phyloP scores from a whole-genome alignment of 2,888 invertebrate genomes.

The Baccha elongata region DNA sequence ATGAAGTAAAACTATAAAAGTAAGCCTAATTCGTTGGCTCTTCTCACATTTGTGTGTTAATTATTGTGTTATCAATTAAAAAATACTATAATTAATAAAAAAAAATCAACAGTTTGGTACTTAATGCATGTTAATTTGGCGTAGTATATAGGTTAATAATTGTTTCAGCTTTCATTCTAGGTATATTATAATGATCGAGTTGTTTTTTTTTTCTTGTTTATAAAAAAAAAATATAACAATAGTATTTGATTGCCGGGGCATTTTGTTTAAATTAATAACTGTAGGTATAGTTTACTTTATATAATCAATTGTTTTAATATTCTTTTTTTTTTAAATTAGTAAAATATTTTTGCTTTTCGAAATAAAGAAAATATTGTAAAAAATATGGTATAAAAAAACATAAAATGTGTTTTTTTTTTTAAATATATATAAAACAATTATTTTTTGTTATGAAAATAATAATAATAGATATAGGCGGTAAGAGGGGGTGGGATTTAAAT shows the following conservation, averaged over 20 bases:
- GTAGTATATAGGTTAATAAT: slow-evolving; percentile 72
- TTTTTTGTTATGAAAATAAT: slow-evolving; percentile 62
- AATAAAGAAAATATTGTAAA: slow-evolving; percentile 51
- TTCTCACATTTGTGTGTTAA: slow-evolving; percentile 38
- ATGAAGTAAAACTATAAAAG: slow-evolving; percentile 52
- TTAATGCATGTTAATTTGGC: slow-evolving; percentile 74
- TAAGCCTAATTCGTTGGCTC: slow-evolving; percentile 73
- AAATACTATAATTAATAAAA: slow-evolving; percentile 52
- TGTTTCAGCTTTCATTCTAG: slow-evolving; percentile 61
- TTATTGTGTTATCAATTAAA: slow-evolving; percentile 59
- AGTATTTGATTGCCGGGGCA: slow-evolving; percentile 58
- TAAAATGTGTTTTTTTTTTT: slow-evolving; percentile 54
- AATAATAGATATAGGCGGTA: slow-evolving; percentile 67
- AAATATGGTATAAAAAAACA: slow-evolving; percentile 62
- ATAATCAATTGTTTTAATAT: slow-evolving; percentile 43
- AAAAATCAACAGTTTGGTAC: slow-evolving; percentile 73
- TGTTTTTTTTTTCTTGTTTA: slow-evolving; percentile 32
- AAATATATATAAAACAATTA: slow-evolving; percentile 68
- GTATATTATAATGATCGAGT: slow-evolving; percentile 46
- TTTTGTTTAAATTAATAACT: slow-evolving; percentile 37
- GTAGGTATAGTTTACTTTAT: slow-evolving; percentile 42
- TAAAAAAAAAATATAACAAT: slow-evolving; percentile 55
- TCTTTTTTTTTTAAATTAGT: slow-evolving; percentile 44
- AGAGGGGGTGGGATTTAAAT: slow-evolving; percentile 12
- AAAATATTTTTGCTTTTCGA: slow-evolving; percentile 59